Evolutionary conservation across 2,888 invertebrate species (phyloP).

Genomic region (Macrophya alboannulata): DNA sequence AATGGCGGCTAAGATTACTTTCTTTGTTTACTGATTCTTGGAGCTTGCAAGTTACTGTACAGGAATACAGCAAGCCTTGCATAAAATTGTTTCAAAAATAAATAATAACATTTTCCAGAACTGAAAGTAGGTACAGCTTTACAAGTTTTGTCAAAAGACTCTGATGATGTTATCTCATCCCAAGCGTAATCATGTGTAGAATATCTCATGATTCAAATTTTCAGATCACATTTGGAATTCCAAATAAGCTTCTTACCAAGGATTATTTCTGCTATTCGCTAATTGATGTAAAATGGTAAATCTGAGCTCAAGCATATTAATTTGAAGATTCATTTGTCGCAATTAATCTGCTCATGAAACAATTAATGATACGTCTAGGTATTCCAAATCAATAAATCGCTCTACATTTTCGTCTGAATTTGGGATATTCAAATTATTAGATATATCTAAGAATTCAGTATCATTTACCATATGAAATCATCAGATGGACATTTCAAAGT

Average conservation of each 20-base stretch:
- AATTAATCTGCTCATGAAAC: too few species aligned
- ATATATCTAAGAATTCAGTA: not conserved
- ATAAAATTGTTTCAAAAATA: not conserved
- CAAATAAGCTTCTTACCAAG: not conserved
- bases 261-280: not conserved
- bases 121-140: not conserved
- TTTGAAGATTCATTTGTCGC: not conserved
- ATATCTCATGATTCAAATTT: not conserved
- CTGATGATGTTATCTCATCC: not conserved
- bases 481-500: not conserved
- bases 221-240: not conserved
- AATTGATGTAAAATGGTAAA: not conserved
- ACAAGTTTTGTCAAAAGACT: not conserved
- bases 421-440: not conserved
- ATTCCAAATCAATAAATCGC: not conserved
- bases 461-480: not conserved
- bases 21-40: too few species aligned
- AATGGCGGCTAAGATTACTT: too few species aligned
- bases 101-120: not conserved
- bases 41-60: too few species aligned
- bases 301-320: not conserved
- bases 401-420: not conserved
- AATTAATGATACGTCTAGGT: not conserved
- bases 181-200: not conserved
- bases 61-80: not conserved